phyloP scores from a whole-genome alignment of 2,797 vertebrate genomes.

The Notolabrus celidotus region DNA sequence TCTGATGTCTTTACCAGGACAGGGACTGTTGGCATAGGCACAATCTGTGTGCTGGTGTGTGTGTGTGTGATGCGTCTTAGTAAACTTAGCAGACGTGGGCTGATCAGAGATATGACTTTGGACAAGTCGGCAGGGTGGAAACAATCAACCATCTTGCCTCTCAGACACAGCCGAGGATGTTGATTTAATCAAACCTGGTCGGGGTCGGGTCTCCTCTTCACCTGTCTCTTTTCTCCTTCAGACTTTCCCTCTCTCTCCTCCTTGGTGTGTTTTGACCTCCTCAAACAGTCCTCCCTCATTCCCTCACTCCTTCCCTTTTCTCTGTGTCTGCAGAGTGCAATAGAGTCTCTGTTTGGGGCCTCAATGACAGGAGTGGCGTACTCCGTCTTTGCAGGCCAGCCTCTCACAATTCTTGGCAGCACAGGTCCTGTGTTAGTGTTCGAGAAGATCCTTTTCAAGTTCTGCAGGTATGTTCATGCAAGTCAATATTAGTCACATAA shows the following conservation, averaged over 20 bases:
- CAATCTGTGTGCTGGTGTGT: constrained; percentile 63
- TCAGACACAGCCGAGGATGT: constrained; percentile 26
- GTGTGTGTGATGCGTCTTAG: constrained; percentile 69
- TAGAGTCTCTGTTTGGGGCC: constrained; percentile 97
- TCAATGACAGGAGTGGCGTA: constrained; percentile 97
- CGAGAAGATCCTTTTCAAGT: constrained; percentile 98
- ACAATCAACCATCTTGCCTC: constrained; percentile 42
- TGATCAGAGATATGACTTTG: constrained; percentile 47
- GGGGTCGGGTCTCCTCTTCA: constrained; percentile 62
- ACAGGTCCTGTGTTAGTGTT: constrained; percentile 98
- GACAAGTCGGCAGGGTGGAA: constrained; percentile 61
- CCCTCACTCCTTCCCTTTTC: constrained; percentile 68
- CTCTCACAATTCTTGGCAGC: constrained; percentile 97
- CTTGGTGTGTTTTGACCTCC: constrained; percentile 35
- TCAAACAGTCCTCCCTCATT: constrained; percentile 53
- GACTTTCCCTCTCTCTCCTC: constrained; percentile 76
- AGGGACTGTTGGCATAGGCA: constrained; percentile 56
- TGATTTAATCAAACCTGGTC: constrained; percentile 60
- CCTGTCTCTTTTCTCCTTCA: constrained; percentile 47
- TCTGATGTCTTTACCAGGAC: constrained; percentile 47
- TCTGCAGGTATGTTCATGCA: constrained; percentile 80
- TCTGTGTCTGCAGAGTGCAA: constrained; percentile 91
- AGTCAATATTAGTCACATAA: no score
- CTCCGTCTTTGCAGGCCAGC: constrained; percentile 96
- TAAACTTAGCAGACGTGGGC: constrained; percentile 54